Evolutionary conservation across 2,888 invertebrate species (phyloP).

Genomic region (Chelonus formosanus): DNA sequence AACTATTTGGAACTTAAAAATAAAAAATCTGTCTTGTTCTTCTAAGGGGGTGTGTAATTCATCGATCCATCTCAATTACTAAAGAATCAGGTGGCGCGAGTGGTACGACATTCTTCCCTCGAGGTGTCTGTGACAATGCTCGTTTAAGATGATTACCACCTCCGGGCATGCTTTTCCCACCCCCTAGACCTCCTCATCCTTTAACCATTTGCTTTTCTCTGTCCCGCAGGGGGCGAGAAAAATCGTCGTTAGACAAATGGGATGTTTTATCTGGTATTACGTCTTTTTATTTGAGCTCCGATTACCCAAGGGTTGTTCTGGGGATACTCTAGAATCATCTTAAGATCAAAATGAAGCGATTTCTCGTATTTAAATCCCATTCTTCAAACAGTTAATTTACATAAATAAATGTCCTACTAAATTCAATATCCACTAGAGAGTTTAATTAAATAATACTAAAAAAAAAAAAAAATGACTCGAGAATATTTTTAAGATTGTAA

Average conservation of each 20-base stretch:
- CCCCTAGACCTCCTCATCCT: conserved; percentile 27
- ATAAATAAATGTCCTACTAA: too few relatives aligned
- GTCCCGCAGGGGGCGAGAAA: conserved; percentile 47
- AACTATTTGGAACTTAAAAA: too few relatives aligned
- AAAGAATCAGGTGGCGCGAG: conserved; percentile 54
- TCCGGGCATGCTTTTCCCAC: conserved; percentile 36
- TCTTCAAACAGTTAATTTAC: too few relatives aligned
- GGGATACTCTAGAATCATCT: not conserved
- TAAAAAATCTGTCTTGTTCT: too few relatives aligned
- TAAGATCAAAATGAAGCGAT: conserved; percentile 4
- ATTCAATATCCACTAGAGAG: too few relatives aligned
- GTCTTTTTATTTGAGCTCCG: conserved; percentile 62
- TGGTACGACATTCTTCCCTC: too few relatives aligned
- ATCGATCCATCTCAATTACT: too few relatives aligned
- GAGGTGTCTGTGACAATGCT: too few relatives aligned
- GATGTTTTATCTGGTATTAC: conserved; percentile 63
- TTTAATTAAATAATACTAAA: too few relatives aligned
- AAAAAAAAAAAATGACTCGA: too few relatives aligned
- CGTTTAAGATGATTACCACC: conserved; percentile 62
- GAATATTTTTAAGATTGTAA: not conserved
- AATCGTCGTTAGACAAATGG: conserved; percentile 64
- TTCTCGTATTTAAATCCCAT: not conserved
- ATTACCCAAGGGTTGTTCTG: conserved; percentile 49
- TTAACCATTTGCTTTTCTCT: not conserved
- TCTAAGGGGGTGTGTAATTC: too few relatives aligned